These are phyloP conservation scores for Philaenus spumarius DNA, from an alignment of 1,140 invertebrate species.

Conservation along the genomic window DNA sequence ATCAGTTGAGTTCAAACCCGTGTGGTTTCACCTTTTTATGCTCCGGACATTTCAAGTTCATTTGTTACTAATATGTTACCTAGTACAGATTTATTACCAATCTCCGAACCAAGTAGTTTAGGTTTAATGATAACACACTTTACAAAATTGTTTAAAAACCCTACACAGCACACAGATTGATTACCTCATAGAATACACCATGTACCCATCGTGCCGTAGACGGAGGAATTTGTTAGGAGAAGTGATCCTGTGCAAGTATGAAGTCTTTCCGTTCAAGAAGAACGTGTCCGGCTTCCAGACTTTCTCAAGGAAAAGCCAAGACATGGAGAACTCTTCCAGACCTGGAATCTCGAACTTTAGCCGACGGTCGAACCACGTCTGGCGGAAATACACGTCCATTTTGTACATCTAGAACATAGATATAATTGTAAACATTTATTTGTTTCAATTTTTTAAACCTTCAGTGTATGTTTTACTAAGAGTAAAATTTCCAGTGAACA, in stretches of 20 bases:
- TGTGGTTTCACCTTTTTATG: too few relatives aligned
- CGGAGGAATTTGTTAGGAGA: conserved; percentile 56
- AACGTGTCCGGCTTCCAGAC: conserved; percentile 59
- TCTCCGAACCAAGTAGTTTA: too few relatives aligned
- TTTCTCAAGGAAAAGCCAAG: conserved; percentile 45
- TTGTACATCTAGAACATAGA: conserved; percentile 44
- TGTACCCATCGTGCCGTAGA: conserved; percentile 48
- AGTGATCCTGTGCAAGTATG: conserved; percentile 55
- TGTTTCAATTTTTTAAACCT: neutral
- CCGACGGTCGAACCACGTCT: conserved; percentile 51
- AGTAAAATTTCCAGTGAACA: too few relatives aligned
- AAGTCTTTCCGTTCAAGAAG: conserved; percentile 55
- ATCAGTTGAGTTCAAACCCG: too few relatives aligned
- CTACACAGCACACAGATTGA: too few relatives aligned
- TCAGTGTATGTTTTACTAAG: too few relatives aligned
- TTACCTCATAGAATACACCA: conserved; percentile 59
- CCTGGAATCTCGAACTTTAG: conserved; percentile 40
- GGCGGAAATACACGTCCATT: conserved; percentile 57
- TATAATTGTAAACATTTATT: neutral
- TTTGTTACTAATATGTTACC: too few relatives aligned
- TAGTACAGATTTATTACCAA: too few relatives aligned
- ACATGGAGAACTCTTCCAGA: conserved; percentile 42
- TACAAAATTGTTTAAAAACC: too few relatives aligned
- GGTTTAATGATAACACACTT: too few relatives aligned
- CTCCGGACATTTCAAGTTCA: too few relatives aligned